Evolutionary conservation across 2,888 invertebrate genomes (phyloP), one percentile per base, ranked within the genome.

Genomic region (Oxyscelio sp.): DNA sequence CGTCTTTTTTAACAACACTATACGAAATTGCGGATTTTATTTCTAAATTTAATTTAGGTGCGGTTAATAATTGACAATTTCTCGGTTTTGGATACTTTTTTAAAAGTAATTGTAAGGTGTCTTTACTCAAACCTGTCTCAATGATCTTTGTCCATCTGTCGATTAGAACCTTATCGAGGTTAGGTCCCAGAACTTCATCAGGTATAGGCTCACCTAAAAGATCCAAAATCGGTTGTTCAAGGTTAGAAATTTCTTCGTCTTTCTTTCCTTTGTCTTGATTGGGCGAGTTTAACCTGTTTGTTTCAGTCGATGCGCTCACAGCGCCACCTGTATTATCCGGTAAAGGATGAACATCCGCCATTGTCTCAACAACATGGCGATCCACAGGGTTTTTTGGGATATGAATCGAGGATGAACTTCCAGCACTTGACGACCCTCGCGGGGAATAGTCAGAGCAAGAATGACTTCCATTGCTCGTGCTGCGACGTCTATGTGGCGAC

Each of bases 41-140:
- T 15, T 54, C 40, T 0, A 24, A n/a, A 19, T 68, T 68, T 19
- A 68, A 13, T 4, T 13, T 21, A 2, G 68, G 68, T 1, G 38
- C 68, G 0, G 17, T 4, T 13, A 54, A 24, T 40, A 50, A n/a
- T 1, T n/a, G 15, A 17, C 22, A 63, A 45, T 63, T 43, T 13
- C 1, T 38, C 21, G 48, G 34, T 24, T 38, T 48, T 1, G 65
- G 65, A 66, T 24, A 66, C 15, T 66, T 66, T 9, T 66, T 50
- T 2, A 34, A 4, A 11, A 58, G 19, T 6, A 21, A 2, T 17
- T 17, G 2, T 17, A 58, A 19, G 6, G 5, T 38, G 4, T 58
- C 58, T 19, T 58, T 58, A 21, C 1, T 1, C 3, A 58, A 4
- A 19, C 38, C 38, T 8, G 19, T 11, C 38, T 19, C 4, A 0